A percentile compares a stretch with the other conserved stretches of the same genome.
Evolutionary conservation across 2,888 invertebrate species (phyloP).

Genomic region (Ormyrus pomaceus): DNA sequence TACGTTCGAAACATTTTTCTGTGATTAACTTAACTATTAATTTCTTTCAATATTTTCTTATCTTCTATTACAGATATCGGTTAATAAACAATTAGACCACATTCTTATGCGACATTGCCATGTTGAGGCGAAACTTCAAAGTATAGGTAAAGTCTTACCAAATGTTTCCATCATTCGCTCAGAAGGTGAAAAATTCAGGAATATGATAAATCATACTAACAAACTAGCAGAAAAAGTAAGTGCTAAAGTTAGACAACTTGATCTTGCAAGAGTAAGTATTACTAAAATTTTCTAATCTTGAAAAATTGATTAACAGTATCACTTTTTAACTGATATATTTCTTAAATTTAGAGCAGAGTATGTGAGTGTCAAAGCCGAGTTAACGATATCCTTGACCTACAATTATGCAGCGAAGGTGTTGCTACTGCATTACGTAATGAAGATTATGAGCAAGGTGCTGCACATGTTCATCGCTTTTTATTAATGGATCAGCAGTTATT

Average conservation of each 20-base stretch:
- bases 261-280: slow-evolving; percentile 88
- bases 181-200: slow-evolving; percentile 88
- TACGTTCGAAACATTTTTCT: slow-evolving; percentile 10
- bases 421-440: slow-evolving; percentile 94
- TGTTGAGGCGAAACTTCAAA: slow-evolving; percentile 87
- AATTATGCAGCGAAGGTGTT: slow-evolving; percentile 98
- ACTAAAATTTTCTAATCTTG: slow-evolving; percentile 16
- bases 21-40: too few relatives aligned
- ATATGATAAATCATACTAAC: slow-evolving; percentile 92
- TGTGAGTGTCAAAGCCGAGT: slow-evolving; percentile 96
- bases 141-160: slow-evolving; percentile 88
- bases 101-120: slow-evolving; percentile 85
- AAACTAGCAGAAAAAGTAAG: slow-evolving; percentile 94
- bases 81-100: slow-evolving; percentile 83
- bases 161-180: slow-evolving; percentile 86
- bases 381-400: slow-evolving; percentile 95
- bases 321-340: background rate
- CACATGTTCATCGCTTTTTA: slow-evolving; percentile 94
- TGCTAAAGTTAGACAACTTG: slow-evolving; percentile 95
- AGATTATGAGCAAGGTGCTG: slow-evolving; percentile 98
- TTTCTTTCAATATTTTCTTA: background rate
- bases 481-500: slow-evolving; percentile 92
- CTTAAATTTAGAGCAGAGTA: slow-evolving; percentile 84
- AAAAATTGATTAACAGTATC: background rate
- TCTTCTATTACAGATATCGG: slow-evolving; percentile 78